Evolutionary conservation across 2,888 invertebrate genomes (phyloP), one percentile per base, ranked within the genome.

Genomic region (Pantelozetes paolii): DNA sequence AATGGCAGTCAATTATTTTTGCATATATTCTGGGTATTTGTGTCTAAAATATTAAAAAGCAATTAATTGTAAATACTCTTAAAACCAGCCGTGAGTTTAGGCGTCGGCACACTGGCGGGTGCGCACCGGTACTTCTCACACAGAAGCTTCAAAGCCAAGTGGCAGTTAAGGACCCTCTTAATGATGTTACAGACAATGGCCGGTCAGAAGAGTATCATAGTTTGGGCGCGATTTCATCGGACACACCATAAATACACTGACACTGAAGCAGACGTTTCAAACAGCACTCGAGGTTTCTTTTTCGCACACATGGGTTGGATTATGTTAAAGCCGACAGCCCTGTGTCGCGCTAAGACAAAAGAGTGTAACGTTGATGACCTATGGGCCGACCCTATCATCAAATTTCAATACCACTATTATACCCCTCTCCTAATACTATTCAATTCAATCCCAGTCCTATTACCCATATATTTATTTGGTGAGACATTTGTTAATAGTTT

Each of bases 231-330:
- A 11, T 30, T 32, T 28, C 71, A 71, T 36, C 71, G 36, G n/a
- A 54, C 54, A n/a, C 71, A 71, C 15, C 71, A 71, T 23, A 71
- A 48, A 30, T 71, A 9, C 20, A 30, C 28, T 9, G 71, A 36
- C 1, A 71, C 71, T 20, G 28, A 71, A 26, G 71, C 50, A 0
- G 71, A 71, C 13, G 50, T 50, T 13, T 30, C 32, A 8, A 71
- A 50, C 36, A 30, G 32, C 3, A 26, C 26, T 20, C 48, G 71
- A 2, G 71, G 71, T 13, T 71, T 71, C 30, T 71, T 71, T 26
- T 71, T 71, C 26, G 71, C 71, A n/a, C 71, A 71, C 45, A 71
- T 71, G 26, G 71, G 71, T 30, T 71, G 71, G 71, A n/a, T 71
- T 48, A 32, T 48, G 28, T 48, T 50, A 1, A 36, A 71, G 36